Evolutionary conservation across 2,888 invertebrate species (phyloP).

Genomic region (Rhingia rostrata): DNA sequence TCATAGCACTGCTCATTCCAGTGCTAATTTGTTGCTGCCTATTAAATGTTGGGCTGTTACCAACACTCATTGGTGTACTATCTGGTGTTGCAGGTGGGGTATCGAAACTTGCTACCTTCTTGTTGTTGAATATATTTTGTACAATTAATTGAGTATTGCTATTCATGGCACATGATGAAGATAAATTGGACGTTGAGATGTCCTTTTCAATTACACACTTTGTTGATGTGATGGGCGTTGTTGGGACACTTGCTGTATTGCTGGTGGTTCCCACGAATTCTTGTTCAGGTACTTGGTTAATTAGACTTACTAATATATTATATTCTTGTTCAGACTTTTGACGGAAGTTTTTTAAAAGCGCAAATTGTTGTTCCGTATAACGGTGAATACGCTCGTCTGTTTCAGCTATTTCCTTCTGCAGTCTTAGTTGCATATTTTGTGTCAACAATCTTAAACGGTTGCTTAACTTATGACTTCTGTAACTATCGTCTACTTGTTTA

Average conservation of each 20-base stretch:
- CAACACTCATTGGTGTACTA: conserved; percentile 83
- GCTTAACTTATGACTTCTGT: conserved; percentile 84
- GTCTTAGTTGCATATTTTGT: conserved; percentile 87
- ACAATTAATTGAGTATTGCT: conserved; percentile 63
- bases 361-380: conserved; percentile 90
- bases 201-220: conserved; percentile 42
- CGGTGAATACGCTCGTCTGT: conserved; percentile 90
- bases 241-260: conserved; percentile 75
- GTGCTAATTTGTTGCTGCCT: conserved; percentile 76
- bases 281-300: conserved; percentile 80
- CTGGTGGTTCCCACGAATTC: conserved; percentile 76
- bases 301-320: conserved; percentile 86
- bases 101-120: conserved; percentile 82
- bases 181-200: conserved; percentile 35
- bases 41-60: conserved; percentile 82
- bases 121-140: conserved; percentile 69
- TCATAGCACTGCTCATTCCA: conserved; percentile 41
- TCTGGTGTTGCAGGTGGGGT: conserved; percentile 83
- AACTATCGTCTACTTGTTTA: conserved; percentile 45
- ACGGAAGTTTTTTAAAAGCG: conserved; percentile 88
- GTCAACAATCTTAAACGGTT: conserved; percentile 78
- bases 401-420: conserved; percentile 87
- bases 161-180: conserved; percentile 74
- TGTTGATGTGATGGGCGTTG: conserved; percentile 79
- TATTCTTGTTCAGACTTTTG: conserved; percentile 89